Evolutionary conservation across 2,797 vertebrate genomes (phyloP), one percentile per base, ranked within the genome.

Genomic region (Rhynchonycteris naso): DNA sequence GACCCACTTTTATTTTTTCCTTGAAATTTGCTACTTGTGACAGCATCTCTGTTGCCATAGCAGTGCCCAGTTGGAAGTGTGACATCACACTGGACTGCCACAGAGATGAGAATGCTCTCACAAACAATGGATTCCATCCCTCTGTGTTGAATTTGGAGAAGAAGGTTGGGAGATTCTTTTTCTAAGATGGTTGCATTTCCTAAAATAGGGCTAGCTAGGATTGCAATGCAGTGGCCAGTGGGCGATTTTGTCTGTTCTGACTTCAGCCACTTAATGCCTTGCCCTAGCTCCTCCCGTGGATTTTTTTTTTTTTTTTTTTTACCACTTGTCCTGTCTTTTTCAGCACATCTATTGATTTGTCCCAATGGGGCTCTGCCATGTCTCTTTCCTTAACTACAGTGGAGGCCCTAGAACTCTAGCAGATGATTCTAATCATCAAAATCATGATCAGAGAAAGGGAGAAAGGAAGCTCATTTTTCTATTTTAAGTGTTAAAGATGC

Each of bases 351-450:
- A 30, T 22, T 24, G 54, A 92, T 38, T 93, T 91, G 22, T 52
- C 81, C 72, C 68, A 79, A 6, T 14, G 43, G 24, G 43, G 28
- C 88, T 82, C 76, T 16, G 0, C 18, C 79, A 63, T 33, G 2
- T 75, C 79, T 92, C 88, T 59, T 95, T 78, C 90, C 61, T 80
- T 56, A 47, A 61, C 93, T 5, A 66, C 47, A 1, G 1, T 12
- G 88, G 87, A 92, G 94, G 91, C 85, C 92, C 66, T 4, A 94
- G 87, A 38, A 96, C 68, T 91, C 21, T 24, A 78, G 93, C 71
- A 91, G 93, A 89, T 97, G 76, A 85, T 86, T 95, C 56, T 94
- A 83, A 95, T 95, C 81, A 28, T 16, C 86, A 72, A 88, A 81
- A 56, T 80, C 92, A 91, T 94, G 68, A 95, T 68, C 80, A 76